A percentile compares a stretch with the other conserved stretches of the same genome.
These are phyloP conservation scores for Haliclona indistincta DNA, from an alignment of 37 sponge, comb jelly and placozoan species.

Conservation along the genomic window DNA sequence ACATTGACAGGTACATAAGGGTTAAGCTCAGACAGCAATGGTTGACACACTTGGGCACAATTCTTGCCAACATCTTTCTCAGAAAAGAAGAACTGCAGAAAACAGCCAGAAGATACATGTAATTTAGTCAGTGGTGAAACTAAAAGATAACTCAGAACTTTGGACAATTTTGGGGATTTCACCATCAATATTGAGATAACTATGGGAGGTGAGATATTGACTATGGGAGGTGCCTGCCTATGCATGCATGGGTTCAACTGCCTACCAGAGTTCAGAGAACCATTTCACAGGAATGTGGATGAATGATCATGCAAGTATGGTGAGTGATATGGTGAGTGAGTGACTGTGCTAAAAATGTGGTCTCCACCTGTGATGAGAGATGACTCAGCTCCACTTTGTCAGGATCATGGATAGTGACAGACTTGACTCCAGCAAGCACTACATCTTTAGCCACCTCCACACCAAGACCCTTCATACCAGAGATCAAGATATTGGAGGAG, in stretches of 20 bases:
- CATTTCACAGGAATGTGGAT: not conserved
- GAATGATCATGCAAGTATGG: not conserved
- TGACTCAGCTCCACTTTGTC: slow-evolving; percentile 58
- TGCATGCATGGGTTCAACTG: not conserved
- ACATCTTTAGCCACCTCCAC: slow-evolving; percentile 97
- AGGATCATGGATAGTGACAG: slow-evolving; percentile 90
- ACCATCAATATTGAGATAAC: too few relatives aligned
- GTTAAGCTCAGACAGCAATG: slow-evolving; percentile 86
- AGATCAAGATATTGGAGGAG: slow-evolving; percentile 86
- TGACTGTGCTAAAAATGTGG: not conserved
- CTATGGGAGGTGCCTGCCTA: too few relatives aligned
- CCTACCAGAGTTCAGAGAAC: not conserved
- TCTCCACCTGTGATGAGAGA: slow-evolving; percentile 91
- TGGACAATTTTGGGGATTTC: too few relatives aligned
- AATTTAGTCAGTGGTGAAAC: not conserved
- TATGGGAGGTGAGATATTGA: too few relatives aligned
- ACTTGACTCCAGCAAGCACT: slow-evolving; percentile 91
- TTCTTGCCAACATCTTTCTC: slow-evolving; percentile 82
- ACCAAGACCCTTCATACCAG: slow-evolving; percentile 95
- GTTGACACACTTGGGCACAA: slow-evolving; percentile 71
- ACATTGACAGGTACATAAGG: slow-evolving; percentile 63
- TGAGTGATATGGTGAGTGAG: not conserved
- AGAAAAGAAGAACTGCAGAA: slow-evolving; percentile 75
- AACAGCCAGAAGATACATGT: not conserved
- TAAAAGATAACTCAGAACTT: too few relatives aligned